Percentiles rank a stretch among this genome's conserved stretches.
Conservation (phyloP, 2,113 vertebrate species). For the Osmerus eperlanus region DNA sequence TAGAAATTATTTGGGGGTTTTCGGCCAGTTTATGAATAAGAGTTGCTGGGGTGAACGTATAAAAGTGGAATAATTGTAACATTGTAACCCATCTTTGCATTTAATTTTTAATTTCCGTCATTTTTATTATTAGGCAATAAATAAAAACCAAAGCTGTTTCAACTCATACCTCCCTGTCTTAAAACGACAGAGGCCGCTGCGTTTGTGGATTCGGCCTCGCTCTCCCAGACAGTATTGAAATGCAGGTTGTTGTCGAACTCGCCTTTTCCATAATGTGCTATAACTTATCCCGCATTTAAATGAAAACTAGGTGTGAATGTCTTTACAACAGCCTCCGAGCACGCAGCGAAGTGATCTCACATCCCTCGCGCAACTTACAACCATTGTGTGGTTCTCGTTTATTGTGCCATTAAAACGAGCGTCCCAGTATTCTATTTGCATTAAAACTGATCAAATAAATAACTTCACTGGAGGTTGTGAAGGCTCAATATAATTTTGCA, state of each 20-base stretch:
- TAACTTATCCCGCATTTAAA: slow-evolving; percentile 74
- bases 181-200: slow-evolving; percentile 5
- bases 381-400: slow-evolving; percentile 65
- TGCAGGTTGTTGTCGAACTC: slow-evolving; percentile 64
- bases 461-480: slow-evolving; percentile 28
- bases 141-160: not conserved
- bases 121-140: no score
- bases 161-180: slow-evolving; percentile 14
- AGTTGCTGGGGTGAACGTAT: no score
- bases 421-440: slow-evolving; percentile 62
- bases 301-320: slow-evolving; percentile 73
- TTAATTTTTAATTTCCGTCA: no score
- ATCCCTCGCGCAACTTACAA: slow-evolving; percentile 29
- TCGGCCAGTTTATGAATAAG: not conserved
- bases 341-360: slow-evolving; percentile 51
- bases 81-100: no score
- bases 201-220: slow-evolving; percentile 72
- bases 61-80: no score
- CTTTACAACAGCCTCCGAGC: slow-evolving; percentile 65
- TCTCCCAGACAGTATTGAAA: slow-evolving; percentile 73
- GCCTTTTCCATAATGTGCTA: slow-evolving; percentile 69
- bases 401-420: slow-evolving; percentile 69
- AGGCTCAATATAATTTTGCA: slow-evolving; percentile 14
- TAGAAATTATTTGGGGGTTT: not conserved
- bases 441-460: slow-evolving; percentile 59